These are phyloP conservation scores for Epizoanthus stellaris DNA, from an alignment of 92 coral and sea anemone genomes.

Conservation along the genomic window DNA sequence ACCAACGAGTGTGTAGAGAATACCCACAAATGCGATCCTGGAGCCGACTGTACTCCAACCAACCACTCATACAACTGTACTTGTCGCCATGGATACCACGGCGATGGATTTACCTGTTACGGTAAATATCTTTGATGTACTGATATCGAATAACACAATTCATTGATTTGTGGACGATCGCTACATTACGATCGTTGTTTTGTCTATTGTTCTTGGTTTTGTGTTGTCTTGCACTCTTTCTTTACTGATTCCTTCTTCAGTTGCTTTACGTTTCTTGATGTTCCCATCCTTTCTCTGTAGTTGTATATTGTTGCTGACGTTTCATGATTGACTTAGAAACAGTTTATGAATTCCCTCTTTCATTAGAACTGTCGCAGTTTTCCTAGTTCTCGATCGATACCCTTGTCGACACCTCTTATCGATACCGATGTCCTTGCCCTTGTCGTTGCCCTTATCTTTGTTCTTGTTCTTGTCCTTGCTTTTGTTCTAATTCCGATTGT, in stretches of 20 bases:
- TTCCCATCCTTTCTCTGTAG: background rate
- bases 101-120: conserved; percentile 9
- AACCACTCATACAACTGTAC: conserved; percentile 13
- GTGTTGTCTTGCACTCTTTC: background rate
- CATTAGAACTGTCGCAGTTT: too few species aligned
- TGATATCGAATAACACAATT: background rate
- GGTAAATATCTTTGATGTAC: background rate
- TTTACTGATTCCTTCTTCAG: background rate
- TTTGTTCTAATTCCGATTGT: background rate
- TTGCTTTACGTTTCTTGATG: background rate
- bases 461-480: background rate
- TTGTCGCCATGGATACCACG: conserved; percentile 25
- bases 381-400: too few species aligned
- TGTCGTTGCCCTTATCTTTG: background rate
- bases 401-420: too few species aligned
- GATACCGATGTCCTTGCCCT: too few species aligned
- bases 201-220: background rate
- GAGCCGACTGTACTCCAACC: conserved; percentile 10
- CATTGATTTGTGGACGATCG: background rate
- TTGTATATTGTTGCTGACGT: too few species aligned
- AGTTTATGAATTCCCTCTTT: too few species aligned
- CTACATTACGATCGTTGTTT: too few species aligned
- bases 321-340: too few species aligned
- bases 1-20: background rate
- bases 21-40: conserved; percentile 22